Conservation (phyloP, 2,113 vertebrate genomes). For the Donacobius atricapilla region DNA sequence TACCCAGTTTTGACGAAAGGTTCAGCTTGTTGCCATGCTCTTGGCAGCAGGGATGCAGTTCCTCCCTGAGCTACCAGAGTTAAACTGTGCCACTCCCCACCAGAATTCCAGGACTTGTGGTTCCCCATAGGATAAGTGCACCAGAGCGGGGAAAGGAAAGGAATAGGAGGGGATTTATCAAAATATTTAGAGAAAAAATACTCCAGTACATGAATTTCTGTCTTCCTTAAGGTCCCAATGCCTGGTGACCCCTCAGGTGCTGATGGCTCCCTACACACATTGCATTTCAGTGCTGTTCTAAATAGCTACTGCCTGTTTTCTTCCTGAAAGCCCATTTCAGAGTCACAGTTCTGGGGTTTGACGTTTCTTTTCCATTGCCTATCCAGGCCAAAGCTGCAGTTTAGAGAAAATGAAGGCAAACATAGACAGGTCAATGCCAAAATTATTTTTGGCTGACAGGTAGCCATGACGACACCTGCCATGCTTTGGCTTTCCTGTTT, state of each 20-base stretch:
- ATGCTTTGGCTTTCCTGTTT: neutral
- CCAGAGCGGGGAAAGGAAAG: neutral
- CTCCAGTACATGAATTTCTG: neutral
- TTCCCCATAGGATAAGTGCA: neutral
- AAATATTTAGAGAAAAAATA: neutral
- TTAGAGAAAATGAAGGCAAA: neutral
- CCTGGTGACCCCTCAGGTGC: neutral
- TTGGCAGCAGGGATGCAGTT: neutral
- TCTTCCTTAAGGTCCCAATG: neutral
- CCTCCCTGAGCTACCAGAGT: neutral
- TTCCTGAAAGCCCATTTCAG: neutral
- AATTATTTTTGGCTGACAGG: neutral
- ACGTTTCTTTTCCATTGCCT: neutral
- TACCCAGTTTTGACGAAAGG: neutral
- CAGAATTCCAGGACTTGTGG: neutral
- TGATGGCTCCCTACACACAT: neutral
- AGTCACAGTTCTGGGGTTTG: neutral
- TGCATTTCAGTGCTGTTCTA: neutral
- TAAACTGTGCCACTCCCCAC: neutral
- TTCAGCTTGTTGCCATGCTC: neutral
- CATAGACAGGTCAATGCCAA: fast-evolving
- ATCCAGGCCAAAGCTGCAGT: neutral
- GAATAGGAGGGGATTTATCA: neutral
- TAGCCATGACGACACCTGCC: neutral
- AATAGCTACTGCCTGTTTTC: neutral